Evolutionary conservation across 2,888 invertebrate species (phyloP), one percentile per base, ranked within the genome.

Genomic region (Acrocyrtus sp.): DNA sequence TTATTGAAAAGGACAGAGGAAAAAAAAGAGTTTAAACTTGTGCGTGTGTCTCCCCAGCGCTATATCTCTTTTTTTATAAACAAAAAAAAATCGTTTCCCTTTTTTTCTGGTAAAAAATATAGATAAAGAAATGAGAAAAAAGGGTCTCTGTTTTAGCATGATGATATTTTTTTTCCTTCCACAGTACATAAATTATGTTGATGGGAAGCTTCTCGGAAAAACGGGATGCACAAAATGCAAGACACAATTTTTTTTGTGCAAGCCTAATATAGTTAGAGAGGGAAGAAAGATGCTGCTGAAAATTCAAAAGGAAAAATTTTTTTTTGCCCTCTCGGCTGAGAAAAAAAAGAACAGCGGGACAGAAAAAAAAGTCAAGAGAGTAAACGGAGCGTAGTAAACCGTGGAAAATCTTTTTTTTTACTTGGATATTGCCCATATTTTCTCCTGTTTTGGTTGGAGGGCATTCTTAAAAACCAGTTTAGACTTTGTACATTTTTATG

Each of bases 341-440:
- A 29, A 19, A 65, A 27, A 27, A 43, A 26, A 45, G 51, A 60
- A 69, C 39, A 56, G 22, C 17, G 47, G 24, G 39, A 57, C 47
- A 48, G 62, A 48, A 50, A 62, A 67, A 68, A n/a, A n/a, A n/a
- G n/a, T n/a, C n/a, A n/a, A n/a, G n/a, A n/a, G n/a, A 67, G 53
- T 56, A 60, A 74, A 53, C 65, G 62, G 74, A 70, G 74, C 74
- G 69, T 61, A 61, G 54, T 61, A 60, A 66, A 74, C 48, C 69
- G 57, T 70, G 66, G 69, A 70, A 74, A 74, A 74, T 74, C 69
- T 54, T 74, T 58, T 50, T 66, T 61, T 56, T n/a, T n/a, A n/a
- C 45, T 58, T 54, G 19, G 22, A 50, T 3, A 50, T 12, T 5
- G 6, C 34, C 5, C 34, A 34, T 34, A 29, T n/a, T 53, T 65